Evolutionary conservation across 2,113 vertebrate species (phyloP).

Genomic region (Genyomyrus donnyi): DNA sequence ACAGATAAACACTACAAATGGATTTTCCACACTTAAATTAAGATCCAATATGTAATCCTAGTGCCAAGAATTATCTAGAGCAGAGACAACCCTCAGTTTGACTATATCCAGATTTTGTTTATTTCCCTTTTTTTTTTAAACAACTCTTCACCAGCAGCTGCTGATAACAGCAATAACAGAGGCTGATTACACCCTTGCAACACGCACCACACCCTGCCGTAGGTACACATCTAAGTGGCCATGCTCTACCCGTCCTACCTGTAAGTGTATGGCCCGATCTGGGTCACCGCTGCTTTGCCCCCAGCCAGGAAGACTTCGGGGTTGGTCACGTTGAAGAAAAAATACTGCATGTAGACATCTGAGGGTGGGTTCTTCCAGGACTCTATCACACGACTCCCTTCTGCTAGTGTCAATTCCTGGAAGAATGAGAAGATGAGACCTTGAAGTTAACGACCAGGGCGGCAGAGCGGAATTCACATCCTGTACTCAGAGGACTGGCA

Average conservation of each 20-base stretch:
- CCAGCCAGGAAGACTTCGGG: constrained; percentile 68
- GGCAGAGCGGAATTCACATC: not conserved
- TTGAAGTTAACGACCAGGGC: constrained; percentile 14
- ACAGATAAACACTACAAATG: not conserved
- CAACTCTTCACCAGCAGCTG: not conserved
- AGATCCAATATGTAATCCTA: not conserved
- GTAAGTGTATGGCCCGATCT: constrained; percentile 88
- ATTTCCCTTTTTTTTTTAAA: not conserved
- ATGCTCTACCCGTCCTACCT: constrained; percentile 54
- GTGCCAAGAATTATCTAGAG: not conserved
- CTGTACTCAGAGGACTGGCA: not conserved
- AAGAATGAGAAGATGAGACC: not conserved
- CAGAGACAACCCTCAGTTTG: not conserved
- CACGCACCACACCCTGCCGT: not conserved
- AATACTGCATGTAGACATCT: constrained; percentile 84
- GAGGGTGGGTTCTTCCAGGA: constrained; percentile 82
- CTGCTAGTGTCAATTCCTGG: constrained; percentile 77
- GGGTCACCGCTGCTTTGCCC: constrained; percentile 60
- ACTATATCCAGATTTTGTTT: not conserved
- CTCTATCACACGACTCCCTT: constrained; percentile 76
- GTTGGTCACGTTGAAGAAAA: constrained; percentile 89
- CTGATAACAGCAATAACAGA: not conserved
- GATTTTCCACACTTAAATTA: not conserved
- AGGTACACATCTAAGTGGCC: not conserved
- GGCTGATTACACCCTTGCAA: not conserved